These are phyloP conservation scores for Endotricha flammealis DNA, from an alignment of 2,888 invertebrate species.

Conservation along the genomic window DNA sequence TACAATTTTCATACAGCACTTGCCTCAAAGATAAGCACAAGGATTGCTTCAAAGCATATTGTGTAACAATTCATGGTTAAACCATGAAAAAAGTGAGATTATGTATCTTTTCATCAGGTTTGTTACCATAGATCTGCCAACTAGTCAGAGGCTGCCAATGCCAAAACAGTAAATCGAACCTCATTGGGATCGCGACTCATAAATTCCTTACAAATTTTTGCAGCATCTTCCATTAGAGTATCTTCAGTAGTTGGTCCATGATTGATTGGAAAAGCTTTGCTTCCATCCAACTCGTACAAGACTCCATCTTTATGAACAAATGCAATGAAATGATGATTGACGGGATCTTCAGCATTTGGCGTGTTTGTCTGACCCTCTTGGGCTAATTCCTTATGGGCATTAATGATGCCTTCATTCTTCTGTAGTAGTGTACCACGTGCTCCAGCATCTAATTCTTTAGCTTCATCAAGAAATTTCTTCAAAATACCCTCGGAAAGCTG, in stretches of 20 bases:
- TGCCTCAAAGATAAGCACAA: too few relatives aligned
- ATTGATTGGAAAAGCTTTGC: conserved; percentile 85
- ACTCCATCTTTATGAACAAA: conserved; percentile 89
- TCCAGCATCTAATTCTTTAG: conserved; percentile 81
- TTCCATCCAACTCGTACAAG: conserved; percentile 90
- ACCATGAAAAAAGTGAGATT: too few relatives aligned
- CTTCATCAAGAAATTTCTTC: conserved; percentile 86
- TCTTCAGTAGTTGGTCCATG: conserved; percentile 89
- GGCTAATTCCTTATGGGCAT: conserved; percentile 90
- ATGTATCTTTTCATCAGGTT: too few relatives aligned
- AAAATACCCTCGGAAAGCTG: conserved; percentile 82
- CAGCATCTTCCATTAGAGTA: conserved; percentile 89
- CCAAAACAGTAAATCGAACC: conserved; percentile 92
- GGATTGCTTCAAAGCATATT: too few relatives aligned
- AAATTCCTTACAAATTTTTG: conserved; percentile 89
- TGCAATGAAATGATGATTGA: conserved; percentile 93
- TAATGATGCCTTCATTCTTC: conserved; percentile 83
- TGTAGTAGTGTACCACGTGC: conserved; percentile 87
- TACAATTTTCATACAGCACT: too few relatives aligned
- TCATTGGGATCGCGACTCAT: conserved; percentile 93
- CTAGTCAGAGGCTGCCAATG: conserved; percentile 82
- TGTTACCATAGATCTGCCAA: too few relatives aligned
- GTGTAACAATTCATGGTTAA: too few relatives aligned
- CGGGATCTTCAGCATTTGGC: conserved; percentile 85
- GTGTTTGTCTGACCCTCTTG: conserved; percentile 95